Evolutionary conservation across 2,113 vertebrate genomes (phyloP).

Genomic region (Dromas ardeola): DNA sequence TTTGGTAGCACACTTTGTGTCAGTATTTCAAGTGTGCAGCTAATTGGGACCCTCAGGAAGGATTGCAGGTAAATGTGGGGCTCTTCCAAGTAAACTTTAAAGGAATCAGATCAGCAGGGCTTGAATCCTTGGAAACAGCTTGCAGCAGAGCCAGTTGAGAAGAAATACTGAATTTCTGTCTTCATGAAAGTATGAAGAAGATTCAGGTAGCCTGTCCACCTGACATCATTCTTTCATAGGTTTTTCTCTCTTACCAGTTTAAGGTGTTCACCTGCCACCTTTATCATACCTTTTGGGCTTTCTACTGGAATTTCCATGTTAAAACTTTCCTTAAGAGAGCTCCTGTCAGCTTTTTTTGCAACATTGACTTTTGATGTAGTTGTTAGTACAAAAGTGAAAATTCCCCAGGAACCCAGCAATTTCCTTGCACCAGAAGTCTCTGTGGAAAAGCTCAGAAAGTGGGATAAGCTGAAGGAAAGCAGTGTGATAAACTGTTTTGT

Average conservation of each 20-base stretch:
- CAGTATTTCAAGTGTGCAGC: background rate
- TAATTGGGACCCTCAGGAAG: background rate
- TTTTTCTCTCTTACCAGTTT: background rate
- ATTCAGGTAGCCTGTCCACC: background rate
- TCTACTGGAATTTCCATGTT: conserved; percentile 18
- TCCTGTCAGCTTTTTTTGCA: conserved; percentile 26
- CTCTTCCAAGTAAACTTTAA: background rate
- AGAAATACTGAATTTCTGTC: background rate
- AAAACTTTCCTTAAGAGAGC: background rate
- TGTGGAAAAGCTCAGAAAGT: background rate
- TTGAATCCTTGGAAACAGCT: background rate
- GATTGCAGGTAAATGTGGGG: background rate
- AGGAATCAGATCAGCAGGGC: background rate
- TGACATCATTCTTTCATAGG: background rate
- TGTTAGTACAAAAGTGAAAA: conserved; percentile 21
- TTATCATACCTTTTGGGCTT: background rate
- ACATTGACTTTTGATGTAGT: background rate
- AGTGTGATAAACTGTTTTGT: background rate
- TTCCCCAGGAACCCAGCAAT: background rate
- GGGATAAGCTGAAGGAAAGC: background rate
- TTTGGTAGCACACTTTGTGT: background rate
- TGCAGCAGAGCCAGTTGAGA: background rate
- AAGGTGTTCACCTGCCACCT: background rate
- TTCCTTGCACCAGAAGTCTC: background rate
- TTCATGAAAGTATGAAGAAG: background rate